A percentile compares a stretch with the other conserved stretches of the same genome.
These are phyloP conservation scores for Bambusicola thoracicus DNA, from an alignment of 2,113 vertebrate genomes.

Conservation along the genomic window DNA sequence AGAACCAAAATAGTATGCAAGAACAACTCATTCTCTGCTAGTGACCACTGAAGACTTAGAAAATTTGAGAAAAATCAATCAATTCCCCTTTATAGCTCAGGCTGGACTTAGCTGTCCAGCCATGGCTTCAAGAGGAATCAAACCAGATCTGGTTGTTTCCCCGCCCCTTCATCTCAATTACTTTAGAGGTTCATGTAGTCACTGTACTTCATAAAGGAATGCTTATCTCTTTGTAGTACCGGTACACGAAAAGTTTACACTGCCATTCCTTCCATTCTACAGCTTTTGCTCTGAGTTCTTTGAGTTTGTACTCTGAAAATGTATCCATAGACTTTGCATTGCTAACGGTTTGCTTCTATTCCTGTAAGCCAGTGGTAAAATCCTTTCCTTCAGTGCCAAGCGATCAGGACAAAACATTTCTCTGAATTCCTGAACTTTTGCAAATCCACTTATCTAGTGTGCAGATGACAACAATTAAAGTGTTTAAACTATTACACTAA, in stretches of 20 bases:
- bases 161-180: not conserved
- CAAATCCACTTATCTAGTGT: not conserved
- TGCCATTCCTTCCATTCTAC: not conserved
- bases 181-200: not conserved
- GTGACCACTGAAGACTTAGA: not conserved
- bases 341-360: not conserved
- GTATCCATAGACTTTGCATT: not conserved
- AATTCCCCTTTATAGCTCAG: not conserved
- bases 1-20: not conserved
- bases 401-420: not conserved
- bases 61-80: not conserved
- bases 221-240: not conserved
- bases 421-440: not conserved
- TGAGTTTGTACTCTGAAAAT: not conserved
- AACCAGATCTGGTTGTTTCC: not conserved
- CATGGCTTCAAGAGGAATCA: not conserved
- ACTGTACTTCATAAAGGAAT: not conserved
- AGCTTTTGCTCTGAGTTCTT: not conserved
- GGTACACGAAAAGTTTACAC: not conserved
- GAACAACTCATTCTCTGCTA: not conserved
- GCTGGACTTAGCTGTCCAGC: not conserved
- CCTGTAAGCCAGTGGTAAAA: not conserved
- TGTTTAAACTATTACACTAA: not conserved
- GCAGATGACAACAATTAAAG: not conserved
- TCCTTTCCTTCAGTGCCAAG: not conserved